Evolutionary conservation across 23 tunicate species (phyloP), one percentile per base, ranked within the genome.

Genomic region (Halocynthia roretzi): DNA sequence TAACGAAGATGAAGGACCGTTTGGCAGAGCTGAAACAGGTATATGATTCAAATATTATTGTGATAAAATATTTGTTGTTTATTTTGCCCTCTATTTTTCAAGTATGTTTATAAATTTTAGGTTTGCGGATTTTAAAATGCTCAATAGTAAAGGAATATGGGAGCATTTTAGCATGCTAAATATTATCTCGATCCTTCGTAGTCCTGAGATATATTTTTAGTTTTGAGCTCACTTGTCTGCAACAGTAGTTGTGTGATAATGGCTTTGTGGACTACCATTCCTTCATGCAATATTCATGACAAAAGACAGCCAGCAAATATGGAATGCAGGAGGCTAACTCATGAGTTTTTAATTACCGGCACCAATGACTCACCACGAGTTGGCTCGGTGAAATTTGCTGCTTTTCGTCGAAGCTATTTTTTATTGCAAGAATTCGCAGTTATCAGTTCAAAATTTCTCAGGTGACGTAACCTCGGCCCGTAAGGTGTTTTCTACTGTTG

Each of bases 1-100:
- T n/a, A 71, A 72, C 10, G 68, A 81, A 50, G 50, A 84, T 84
- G 88, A 84, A 83, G 67, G 88, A 84, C 55, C 57, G 88, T 23
- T 62, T 84, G 14, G 67, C 72, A 60, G 88, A 84, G 15, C 65
- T 84, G 10, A 84, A 84, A 77, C 77, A 58, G 67, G 87, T 83
- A 66, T 76, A 81, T 83, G 51, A 55, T 69, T 7, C 48, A 76
- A 12, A 12, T 67, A 10, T 11, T 68, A n/a, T 68, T n/a, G 14
- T 68, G 20, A 6, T 10, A 10, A 6, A 63, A 8, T 21, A 8
- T 63, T 10, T 60, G n/a, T 60, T 60, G 2, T 17, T 15, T 60
- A 11, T 60, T 2, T 15, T 60, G 4, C 17, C 11, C 62, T 57
- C 11, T 14, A 10, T 15, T 60, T 15, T 60, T 15, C n/a, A 60